Base-by-base conservation (phyloP, 2,888 invertebrate genomes). In the Steromphala cineraria region DNA sequence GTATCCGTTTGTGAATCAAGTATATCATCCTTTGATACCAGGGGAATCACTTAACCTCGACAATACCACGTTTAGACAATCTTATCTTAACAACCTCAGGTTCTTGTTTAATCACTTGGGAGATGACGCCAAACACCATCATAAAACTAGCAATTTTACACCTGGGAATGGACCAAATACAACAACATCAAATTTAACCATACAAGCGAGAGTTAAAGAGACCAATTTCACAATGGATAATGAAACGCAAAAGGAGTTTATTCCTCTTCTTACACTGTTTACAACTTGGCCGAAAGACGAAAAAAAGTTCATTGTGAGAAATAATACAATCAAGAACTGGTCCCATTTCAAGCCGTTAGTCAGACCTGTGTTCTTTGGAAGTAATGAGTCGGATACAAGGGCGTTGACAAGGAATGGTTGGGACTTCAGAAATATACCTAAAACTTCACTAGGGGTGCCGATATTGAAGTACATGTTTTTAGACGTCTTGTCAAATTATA, bases 401-500 rank as follows among this genome's bases (percentile, higher is more conserved):
- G 5, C 19, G 1, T 17, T 19, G 19, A 56, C 3, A 13, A 1
- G 15, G 24, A 7, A 56, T 24, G 56, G 56, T 10, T 56, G 56
- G 56, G 24, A 19, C 21, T 5, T 56, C 1, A 19, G 19, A 24
- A 10, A 1, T 3, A 8, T 56, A 1, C 19, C 56, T 7, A 19
- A 56, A 19, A n/a, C 13, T 24, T 19, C 56, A 10, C 8, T 19
- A 4, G 56, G 56, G 56, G 56, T 24, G 24, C 56, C 56, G 8
- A 24, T 56, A 24, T 24, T 56, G 21, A 56, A 56, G 13, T 56
- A 24, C 56, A 56, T 56, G 56, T 56, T 56, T 24, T 17, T 24
- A 8, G 56, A 56, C 21, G 24, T 56, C 13, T 1, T 56, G 21
- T 3, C 56, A 56, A 81, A 81, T 5, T 87, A 84, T 76, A 87